Conservation (phyloP, 2,888 invertebrate genomes). For the Oligia fasciuncula region DNA sequence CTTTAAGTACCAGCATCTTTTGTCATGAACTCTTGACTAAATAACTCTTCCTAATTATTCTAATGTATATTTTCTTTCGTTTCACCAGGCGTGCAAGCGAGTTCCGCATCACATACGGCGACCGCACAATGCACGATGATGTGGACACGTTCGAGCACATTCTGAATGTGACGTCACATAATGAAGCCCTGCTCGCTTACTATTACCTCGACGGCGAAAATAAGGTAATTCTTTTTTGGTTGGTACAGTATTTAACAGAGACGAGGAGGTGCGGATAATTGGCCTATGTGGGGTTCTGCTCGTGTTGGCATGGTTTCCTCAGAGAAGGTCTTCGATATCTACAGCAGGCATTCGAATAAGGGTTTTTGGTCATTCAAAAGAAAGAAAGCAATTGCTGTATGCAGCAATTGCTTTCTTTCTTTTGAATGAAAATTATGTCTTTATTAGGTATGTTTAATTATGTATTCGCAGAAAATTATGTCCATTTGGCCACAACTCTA, state of each 20-base stretch:
- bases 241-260: not conserved
- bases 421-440: too few relatives aligned
- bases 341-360: not conserved
- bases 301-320: not conserved
- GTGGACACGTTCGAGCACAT: conserved; percentile 93
- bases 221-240: conserved; percentile 87
- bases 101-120: conserved; percentile 82
- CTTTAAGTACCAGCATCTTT: not conserved
- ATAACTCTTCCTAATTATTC: conserved; percentile 3
- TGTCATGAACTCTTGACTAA: not conserved
- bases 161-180: conserved; percentile 94
- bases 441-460: too few relatives aligned
- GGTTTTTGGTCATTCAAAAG: not conserved
- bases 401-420: too few relatives aligned
- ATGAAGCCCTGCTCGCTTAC: conserved; percentile 97
- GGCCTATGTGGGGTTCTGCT: not conserved
- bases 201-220: conserved; percentile 97
- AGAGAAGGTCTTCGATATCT: not conserved
- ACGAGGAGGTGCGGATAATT: not conserved
- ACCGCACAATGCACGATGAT: conserved; percentile 78
- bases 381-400: not conserved
- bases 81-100: conserved; percentile 84
- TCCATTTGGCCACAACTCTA: not conserved
- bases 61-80: conserved; percentile 41
- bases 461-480: not conserved